Conservation (phyloP, 2,888 invertebrate species). For the Nymphalis urticae region DNA sequence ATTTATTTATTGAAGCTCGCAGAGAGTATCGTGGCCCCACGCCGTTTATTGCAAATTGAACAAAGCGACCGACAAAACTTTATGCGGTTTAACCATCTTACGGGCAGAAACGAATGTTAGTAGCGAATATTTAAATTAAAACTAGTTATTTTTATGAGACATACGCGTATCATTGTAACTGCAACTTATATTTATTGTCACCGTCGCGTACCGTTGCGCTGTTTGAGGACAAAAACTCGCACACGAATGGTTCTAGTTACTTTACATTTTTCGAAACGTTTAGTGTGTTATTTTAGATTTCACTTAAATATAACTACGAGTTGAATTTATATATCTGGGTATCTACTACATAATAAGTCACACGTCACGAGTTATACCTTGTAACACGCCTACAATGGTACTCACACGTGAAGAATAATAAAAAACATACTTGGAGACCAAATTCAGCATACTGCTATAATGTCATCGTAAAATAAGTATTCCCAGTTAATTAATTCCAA, state of each 20-base stretch:
- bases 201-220: neutral
- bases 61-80: slow-evolving; percentile 26
- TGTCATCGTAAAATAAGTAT: no score
- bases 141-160: neutral
- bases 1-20: slow-evolving; percentile 61
- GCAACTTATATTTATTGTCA: neutral
- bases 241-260: neutral
- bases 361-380: no score
- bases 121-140: slow-evolving; percentile 15
- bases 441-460: no score
- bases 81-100: neutral
- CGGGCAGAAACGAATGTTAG: neutral
- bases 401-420: no score
- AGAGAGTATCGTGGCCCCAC: slow-evolving; percentile 31
- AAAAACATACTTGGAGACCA: no score
- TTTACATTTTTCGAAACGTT: neutral
- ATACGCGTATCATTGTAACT: neutral
- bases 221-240: neutral
- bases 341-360: no score
- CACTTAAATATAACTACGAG: neutral
- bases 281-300: neutral
- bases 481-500: no score
- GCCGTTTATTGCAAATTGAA: slow-evolving; percentile 32
- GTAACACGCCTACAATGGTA: no score
- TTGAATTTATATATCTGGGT: neutral